Evolutionary conservation across 2,113 vertebrate species (phyloP).

Genomic region (Callithrix jacchus): DNA sequence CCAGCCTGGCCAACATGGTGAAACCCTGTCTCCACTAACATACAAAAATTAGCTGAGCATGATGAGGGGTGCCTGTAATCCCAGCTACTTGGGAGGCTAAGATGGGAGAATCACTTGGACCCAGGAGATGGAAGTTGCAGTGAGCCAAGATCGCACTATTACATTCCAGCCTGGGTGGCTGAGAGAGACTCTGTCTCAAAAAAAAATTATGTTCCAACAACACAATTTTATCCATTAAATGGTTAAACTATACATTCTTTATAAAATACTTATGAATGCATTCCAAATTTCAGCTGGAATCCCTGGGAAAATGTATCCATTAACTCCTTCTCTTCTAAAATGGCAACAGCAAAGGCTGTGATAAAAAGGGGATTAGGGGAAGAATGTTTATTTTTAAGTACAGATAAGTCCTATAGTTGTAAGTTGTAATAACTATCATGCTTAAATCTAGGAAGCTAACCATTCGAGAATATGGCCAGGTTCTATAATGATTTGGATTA

Average conservation of each 20-base stretch:
- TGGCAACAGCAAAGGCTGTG: background rate
- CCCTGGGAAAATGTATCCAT: conserved; percentile 1
- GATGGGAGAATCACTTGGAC: no score
- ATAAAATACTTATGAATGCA: conserved; percentile 4
- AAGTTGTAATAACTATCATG: background rate
- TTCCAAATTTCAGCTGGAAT: conserved; percentile 12
- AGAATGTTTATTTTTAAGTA: background rate
- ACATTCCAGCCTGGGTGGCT: no score
- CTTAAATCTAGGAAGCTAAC: conserved; percentile 9
- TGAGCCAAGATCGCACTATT: no score
- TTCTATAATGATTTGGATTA: background rate
- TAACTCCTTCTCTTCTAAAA: background rate
- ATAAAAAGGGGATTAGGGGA: background rate
- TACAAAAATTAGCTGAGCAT: no score
- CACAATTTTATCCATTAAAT: background rate
- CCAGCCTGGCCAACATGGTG: no score
- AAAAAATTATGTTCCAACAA: background rate
- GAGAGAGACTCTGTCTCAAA: no score
- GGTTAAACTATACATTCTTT: background rate
- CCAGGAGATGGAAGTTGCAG: no score
- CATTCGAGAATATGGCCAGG: background rate
- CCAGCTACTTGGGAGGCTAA: no score
- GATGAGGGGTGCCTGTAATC: no score
- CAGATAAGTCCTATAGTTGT: background rate
- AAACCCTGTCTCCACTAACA: no score